A percentile compares a stretch with the other conserved stretches of the same genome.
These are phyloP conservation scores for Amiota communis DNA, from an alignment of 2,888 invertebrate species.

Conservation along the genomic window DNA sequence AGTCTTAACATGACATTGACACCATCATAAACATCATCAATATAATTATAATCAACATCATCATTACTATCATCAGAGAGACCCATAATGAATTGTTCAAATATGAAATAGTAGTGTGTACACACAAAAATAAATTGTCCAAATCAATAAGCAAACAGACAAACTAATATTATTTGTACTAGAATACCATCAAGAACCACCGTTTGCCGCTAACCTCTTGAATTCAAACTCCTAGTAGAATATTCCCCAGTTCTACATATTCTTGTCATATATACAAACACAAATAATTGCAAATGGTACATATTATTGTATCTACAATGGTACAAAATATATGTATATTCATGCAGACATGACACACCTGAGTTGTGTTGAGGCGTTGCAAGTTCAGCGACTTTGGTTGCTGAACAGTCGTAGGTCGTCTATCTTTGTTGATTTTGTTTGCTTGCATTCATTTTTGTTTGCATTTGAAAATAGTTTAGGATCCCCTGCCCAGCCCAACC, in stretches of 20 bases:
- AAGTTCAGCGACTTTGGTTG: constrained; percentile 20
- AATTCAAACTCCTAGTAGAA: too few relatives aligned
- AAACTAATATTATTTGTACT: constrained; percentile 15
- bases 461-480: too few relatives aligned
- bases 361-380: background rate
- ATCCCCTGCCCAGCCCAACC: background rate
- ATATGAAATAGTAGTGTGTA: too few relatives aligned
- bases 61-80: background rate
- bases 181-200: background rate
- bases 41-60: constrained; percentile 13
- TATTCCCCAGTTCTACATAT: too few relatives aligned
- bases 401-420: background rate
- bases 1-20: constrained; percentile 73
- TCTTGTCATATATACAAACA: background rate
- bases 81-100: too few relatives aligned
- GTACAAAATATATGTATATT: too few relatives aligned
- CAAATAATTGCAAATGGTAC: constrained; percentile 15
- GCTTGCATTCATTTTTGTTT: too few relatives aligned
- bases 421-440: too few relatives aligned
- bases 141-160: constrained; percentile 38
- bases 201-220: too few relatives aligned
- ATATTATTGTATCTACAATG: too few relatives aligned
- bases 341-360: constrained; percentile 1
- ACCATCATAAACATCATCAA: constrained; percentile 14
- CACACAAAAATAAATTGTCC: constrained; percentile 15